phyloP scores from a whole-genome alignment of 2,888 invertebrate species.

The Scaptomyza parva region DNA sequence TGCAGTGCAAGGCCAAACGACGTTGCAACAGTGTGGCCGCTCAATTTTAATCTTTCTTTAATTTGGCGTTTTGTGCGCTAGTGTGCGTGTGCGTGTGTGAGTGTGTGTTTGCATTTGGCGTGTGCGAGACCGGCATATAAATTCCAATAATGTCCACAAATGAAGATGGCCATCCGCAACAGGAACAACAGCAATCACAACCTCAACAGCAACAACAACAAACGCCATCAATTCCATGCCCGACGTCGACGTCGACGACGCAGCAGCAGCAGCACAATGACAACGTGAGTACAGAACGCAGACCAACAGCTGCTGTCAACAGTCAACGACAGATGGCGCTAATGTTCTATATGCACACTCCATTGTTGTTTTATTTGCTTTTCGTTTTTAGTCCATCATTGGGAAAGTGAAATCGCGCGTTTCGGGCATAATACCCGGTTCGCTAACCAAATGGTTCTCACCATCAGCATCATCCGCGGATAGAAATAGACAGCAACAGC shows the following conservation, averaged over 20 bases:
- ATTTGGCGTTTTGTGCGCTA: constrained; percentile 22
- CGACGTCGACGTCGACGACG: too few relatives aligned
- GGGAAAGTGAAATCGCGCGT: constrained; percentile 83
- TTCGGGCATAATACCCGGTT: constrained; percentile 82
- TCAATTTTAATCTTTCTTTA: constrained; percentile 31
- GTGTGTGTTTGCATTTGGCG: too few relatives aligned
- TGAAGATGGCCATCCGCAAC: constrained; percentile 57
- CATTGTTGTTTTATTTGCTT: background rate
- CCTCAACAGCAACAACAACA: constrained; percentile 9
- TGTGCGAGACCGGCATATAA: constrained; percentile 63
- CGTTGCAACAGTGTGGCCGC: constrained; percentile 67
- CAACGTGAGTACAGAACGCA: constrained; percentile 66
- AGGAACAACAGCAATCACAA: constrained; percentile 17
- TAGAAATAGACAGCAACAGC: constrained; percentile 14
- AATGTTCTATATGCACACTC: background rate
- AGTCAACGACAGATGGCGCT: constrained; percentile 5
- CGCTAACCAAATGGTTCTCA: constrained; percentile 83
- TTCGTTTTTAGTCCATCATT: constrained; percentile 80
- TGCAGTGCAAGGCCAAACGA: constrained; percentile 39
- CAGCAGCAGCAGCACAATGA: constrained; percentile 37
- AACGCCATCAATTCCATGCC: constrained; percentile 6
- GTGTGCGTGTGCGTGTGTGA: constrained; percentile 30
- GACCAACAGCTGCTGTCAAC: background rate
- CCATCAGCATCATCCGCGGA: constrained; percentile 69
- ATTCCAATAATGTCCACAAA: constrained; percentile 61